Conservation (phyloP, 2,113 vertebrate genomes). For the Anseranas semipalmata region DNA sequence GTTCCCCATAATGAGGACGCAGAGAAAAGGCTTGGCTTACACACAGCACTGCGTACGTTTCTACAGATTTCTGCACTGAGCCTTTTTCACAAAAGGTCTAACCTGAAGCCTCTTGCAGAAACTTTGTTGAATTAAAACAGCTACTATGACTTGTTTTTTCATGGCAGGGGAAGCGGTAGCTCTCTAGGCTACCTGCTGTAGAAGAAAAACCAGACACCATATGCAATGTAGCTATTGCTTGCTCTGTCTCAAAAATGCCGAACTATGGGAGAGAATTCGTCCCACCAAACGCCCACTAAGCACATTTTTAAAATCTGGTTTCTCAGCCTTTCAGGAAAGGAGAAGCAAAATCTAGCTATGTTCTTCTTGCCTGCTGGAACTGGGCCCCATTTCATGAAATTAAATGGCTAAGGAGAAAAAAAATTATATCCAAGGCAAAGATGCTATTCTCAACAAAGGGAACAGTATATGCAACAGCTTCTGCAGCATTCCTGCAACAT, state of each 20-base stretch:
- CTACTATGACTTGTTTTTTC: background rate
- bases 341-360: slow-evolving; percentile 65
- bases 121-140: background rate
- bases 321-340: slow-evolving; percentile 76
- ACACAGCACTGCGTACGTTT: background rate
- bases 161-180: background rate
- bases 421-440: slow-evolving; percentile 47
- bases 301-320: slow-evolving; percentile 74
- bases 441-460: slow-evolving; percentile 61
- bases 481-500: slow-evolving; percentile 48
- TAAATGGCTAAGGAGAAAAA: slow-evolving; percentile 38
- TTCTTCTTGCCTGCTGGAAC: slow-evolving; percentile 70
- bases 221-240: slow-evolving; percentile 1
- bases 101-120: background rate
- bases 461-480: slow-evolving; percentile 21
- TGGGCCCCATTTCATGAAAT: slow-evolving; percentile 66
- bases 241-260: slow-evolving; percentile 33
- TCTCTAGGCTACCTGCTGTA: slow-evolving; percentile 12
- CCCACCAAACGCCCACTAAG: slow-evolving; percentile 75
- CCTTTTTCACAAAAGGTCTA: background rate
- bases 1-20: fast-evolving
- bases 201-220: slow-evolving; percentile 49
- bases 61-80: background rate
- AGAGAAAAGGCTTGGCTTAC: background rate
- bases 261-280: slow-evolving; percentile 67